These are phyloP conservation scores for Drosophila pruinosa DNA, from an alignment of 1,140 invertebrate species.

Conservation along the genomic window DNA sequence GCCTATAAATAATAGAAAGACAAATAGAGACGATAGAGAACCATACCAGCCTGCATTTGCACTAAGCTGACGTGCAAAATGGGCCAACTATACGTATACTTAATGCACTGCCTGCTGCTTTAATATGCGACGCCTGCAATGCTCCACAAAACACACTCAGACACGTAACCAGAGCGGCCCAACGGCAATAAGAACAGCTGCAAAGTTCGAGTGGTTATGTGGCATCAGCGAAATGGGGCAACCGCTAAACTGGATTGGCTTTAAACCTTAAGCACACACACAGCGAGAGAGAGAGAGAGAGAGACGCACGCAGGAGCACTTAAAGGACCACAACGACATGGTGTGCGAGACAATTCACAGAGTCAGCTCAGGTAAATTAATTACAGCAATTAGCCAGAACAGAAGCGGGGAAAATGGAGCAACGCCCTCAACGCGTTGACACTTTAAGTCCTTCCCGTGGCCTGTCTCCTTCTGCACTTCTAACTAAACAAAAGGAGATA, in stretches of 20 bases:
- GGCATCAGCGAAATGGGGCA: conserved; percentile 57
- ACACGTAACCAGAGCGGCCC: conserved; percentile 1
- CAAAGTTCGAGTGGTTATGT: conserved; percentile 47
- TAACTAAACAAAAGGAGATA: neutral
- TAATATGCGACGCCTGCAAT: conserved; percentile 60
- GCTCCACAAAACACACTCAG: conserved; percentile 1
- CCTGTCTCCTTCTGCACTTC: neutral
- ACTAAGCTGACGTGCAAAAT: conserved; percentile 49
- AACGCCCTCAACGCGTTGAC: neutral
- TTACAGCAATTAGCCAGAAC: conserved; percentile 61
- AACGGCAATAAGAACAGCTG: conserved; percentile 36
- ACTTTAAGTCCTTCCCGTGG: conserved; percentile 1
- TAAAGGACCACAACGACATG: conserved; percentile 25
- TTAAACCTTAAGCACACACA: conserved; percentile 3
- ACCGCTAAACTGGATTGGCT: conserved; percentile 21
- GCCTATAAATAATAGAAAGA: neutral
- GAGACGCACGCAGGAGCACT: no score
- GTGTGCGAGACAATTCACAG: conserved; percentile 37
- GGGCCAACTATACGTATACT: conserved; percentile 43
- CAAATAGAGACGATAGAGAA: neutral
- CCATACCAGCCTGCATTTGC: conserved; percentile 51
- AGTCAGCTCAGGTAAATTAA: conserved; percentile 69
- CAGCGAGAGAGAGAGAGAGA: no score
- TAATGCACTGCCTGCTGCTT: conserved; percentile 35
- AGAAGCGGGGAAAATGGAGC: conserved; percentile 9